A percentile compares a stretch with the other conserved stretches of the same genome.
Conservation (phyloP, 2,797 vertebrate genomes). For the Antennarius maculatus region DNA sequence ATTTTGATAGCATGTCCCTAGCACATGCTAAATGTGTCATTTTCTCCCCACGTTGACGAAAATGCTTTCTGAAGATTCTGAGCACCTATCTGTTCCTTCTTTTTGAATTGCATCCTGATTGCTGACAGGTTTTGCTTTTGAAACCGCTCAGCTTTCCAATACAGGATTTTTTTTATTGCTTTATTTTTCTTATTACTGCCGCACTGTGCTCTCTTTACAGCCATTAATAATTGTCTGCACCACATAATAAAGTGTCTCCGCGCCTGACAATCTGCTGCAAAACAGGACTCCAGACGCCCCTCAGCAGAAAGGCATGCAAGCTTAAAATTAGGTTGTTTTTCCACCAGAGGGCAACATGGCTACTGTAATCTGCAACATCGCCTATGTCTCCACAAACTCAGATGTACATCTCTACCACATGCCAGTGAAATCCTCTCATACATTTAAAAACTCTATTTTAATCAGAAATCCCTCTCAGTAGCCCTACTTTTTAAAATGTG, state of each 20-base stretch:
- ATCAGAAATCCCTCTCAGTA: slow-evolving; percentile 2
- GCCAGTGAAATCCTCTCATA: slow-evolving; percentile 6
- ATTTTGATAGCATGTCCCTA: slow-evolving; percentile 70
- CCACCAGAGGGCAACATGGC: slow-evolving; percentile 76
- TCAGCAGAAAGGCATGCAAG: slow-evolving; percentile 22
- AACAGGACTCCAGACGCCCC: slow-evolving; percentile 45
- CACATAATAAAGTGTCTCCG: slow-evolving; percentile 37
- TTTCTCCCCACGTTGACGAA: slow-evolving; percentile 56
- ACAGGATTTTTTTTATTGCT: slow-evolving; percentile 4
- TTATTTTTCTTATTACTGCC: slow-evolving; percentile 19
- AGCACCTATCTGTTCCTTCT: slow-evolving; percentile 55
- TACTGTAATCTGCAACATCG: slow-evolving; percentile 53
- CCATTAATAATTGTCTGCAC: slow-evolving; percentile 47
- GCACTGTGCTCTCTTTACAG: slow-evolving; percentile 42
- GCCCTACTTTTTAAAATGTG: not conserved
- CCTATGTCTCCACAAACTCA: slow-evolving; percentile 6
- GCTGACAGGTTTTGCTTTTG: slow-evolving; percentile 67
- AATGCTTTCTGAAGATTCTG: slow-evolving; percentile 51
- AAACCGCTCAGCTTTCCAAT: slow-evolving; percentile 33
- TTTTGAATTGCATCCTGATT: slow-evolving; percentile 44
- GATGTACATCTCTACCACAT: slow-evolving; percentile 28
- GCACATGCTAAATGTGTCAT: slow-evolving; percentile 65
- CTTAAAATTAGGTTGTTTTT: slow-evolving; percentile 46
- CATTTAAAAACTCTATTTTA: slow-evolving; percentile 9
- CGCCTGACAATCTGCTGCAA: slow-evolving; percentile 25